Base-by-base conservation (phyloP, 2,113 vertebrate species). In the Sorex fumeus region DNA sequence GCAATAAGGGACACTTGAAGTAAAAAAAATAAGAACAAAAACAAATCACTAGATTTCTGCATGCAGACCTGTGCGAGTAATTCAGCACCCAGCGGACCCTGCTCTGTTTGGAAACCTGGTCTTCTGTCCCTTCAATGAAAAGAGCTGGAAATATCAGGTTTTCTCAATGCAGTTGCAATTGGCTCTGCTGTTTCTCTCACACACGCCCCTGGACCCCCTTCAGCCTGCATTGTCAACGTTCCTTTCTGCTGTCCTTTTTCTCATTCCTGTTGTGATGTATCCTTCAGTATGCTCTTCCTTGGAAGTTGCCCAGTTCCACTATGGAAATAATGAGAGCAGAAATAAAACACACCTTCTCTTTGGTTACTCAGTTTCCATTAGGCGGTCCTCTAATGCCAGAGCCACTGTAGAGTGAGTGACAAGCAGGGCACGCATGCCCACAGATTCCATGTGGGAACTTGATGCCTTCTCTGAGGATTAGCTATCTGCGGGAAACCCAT, bases 251-350 rank as follows among this genome's bases (percentile, higher is more conserved):
- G 12, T 9, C 27, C 21, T 27, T 87, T 53, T 53, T 74, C 40
- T 57, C 32, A 64, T 80, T 96, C 87, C 36, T 53, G n/a, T 67
- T 91, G 77, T 66, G 85, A 36, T 71, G 50, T 15, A 23, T 87
- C 27, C 13, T 85, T 85, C 40, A 40, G 6, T 67, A 8, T n/a
- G 64, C 84, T 19, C 40, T 19, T 60, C 18, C 57, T 60, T 21
- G 57, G 57, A 60, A 60, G 57, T 60, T 27, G 36, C 16, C 90
- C 34, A 50, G 83, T 83, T 40, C 18, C 34, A 90, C 43, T 67
- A 32, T 62, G 66, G 60, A 93, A 79, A 71, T 60, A 92, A 43
- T 90, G 67, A 57, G 30, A 86, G 34, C 60, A 79, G 74, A 80
- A 84, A 25, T 84, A 84, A 77, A 86, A 71, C 1, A 71, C 47